A percentile compares a stretch with the other conserved stretches of the same genome.
Evolutionary conservation across 2,888 invertebrate genomes (phyloP).

Genomic region (Cerastis rubricosa): DNA sequence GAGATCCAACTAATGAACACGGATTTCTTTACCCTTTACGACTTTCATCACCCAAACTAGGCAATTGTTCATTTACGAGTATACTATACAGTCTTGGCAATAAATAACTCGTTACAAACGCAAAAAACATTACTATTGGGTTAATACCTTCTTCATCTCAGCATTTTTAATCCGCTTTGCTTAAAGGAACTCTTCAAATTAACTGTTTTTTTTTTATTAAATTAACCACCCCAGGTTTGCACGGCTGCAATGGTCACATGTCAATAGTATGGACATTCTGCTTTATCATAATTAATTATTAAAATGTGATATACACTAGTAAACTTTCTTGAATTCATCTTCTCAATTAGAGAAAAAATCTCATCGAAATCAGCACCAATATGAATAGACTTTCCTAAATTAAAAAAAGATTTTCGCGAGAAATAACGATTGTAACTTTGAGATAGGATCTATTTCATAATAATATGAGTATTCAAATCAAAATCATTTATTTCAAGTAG

Average conservation of each 20-base stretch:
- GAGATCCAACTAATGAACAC: not conserved
- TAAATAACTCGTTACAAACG: not conserved
- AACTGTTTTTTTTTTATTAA: not conserved
- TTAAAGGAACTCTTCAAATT: constrained; percentile 46
- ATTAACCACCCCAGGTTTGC: not conserved
- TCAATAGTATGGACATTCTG: not conserved
- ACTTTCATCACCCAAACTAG: too few relatives aligned
- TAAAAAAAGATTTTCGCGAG: too few relatives aligned
- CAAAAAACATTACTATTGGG: not conserved
- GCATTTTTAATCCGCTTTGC: constrained; percentile 56
- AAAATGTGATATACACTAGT: not conserved
- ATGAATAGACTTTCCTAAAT: too few relatives aligned
- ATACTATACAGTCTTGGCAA: not conserved
- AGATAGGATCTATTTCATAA: too few relatives aligned
- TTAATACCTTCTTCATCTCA: constrained; percentile 51
- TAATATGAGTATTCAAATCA: too few relatives aligned
- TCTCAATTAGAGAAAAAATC: not conserved
- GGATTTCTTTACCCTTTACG: not conserved
- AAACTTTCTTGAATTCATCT: not conserved
- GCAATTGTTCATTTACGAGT: not conserved
- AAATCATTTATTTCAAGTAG: too few relatives aligned
- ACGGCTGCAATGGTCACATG: not conserved
- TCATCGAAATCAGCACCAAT: not conserved
- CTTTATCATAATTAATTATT: not conserved
- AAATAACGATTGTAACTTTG: too few relatives aligned